These are phyloP conservation scores for Sussaba pulchella DNA, from an alignment of 2,888 invertebrate genomes.

Conservation along the genomic window DNA sequence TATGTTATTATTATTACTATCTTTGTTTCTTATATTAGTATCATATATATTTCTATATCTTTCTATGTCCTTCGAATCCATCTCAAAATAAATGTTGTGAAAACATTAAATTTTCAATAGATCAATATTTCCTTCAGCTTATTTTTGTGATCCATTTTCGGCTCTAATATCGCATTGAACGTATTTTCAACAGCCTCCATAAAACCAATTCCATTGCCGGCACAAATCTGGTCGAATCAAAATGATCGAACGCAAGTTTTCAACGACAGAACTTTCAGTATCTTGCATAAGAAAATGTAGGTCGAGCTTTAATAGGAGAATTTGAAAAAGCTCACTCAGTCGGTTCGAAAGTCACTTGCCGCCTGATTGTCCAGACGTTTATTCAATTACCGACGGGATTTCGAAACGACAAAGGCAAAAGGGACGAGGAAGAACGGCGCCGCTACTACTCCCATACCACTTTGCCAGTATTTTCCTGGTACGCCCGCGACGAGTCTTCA, in stretches of 20 bases:
- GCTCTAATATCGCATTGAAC: no score
- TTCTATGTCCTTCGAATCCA: no score
- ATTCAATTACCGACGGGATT: conserved; percentile 45
- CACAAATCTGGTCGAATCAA: not conserved
- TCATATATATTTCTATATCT: no score
- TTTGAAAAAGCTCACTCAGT: conserved; percentile 11
- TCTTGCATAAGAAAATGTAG: not conserved
- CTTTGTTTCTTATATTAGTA: not conserved
- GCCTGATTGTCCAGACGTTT: conserved; percentile 53
- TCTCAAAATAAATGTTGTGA: no score
- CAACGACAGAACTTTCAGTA: not conserved
- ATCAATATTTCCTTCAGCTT: no score
- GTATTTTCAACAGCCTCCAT: no score
- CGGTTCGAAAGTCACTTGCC: conserved; percentile 39
- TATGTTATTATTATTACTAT: not conserved
- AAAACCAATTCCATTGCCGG: not conserved
- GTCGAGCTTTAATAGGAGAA: not conserved
- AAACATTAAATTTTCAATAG: no score
- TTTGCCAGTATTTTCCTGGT: conserved; percentile 24
- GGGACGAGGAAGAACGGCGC: not conserved
- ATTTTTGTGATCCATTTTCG: no score
- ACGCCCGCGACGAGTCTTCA: conserved; percentile 56
- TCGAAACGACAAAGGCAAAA: conserved; percentile 7
- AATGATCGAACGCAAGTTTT: not conserved
- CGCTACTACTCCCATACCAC: conserved; percentile 5